Conservation (phyloP, 2,113 vertebrate species). For the human (Homo sapiens) region DNA sequence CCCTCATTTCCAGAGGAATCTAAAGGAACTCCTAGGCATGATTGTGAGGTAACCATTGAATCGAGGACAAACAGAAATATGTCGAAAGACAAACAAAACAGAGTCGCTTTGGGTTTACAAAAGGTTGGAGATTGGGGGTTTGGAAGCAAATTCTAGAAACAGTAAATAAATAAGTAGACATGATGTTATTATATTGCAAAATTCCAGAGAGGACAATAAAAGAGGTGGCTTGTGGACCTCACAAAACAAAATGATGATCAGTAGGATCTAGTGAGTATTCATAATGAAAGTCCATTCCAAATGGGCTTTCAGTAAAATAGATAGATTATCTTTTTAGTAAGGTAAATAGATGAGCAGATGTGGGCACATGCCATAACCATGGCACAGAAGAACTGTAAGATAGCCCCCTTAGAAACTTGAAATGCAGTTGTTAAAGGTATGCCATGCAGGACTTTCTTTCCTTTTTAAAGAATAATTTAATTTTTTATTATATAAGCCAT, state of each 20-base stretch:
- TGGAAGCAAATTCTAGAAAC: background rate
- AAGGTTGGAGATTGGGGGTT: background rate
- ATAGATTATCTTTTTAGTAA: background rate
- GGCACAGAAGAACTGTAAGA: background rate
- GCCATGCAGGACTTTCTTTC: background rate
- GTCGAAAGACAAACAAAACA: background rate
- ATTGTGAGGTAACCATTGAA: background rate
- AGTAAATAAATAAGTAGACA: background rate
- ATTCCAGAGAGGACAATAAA: background rate
- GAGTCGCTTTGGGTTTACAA: background rate
- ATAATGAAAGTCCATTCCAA: background rate
- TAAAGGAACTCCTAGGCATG: background rate
- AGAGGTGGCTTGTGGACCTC: background rate
- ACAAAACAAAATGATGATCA: background rate
- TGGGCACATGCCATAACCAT: background rate
- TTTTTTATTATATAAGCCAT: background rate
- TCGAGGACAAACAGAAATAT: background rate
- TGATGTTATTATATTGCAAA: background rate
- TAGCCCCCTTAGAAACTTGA: background rate
- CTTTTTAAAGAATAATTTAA: background rate
- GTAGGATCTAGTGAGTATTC: background rate
- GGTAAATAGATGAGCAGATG: background rate
- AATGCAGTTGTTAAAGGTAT: background rate
- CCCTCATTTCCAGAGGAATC: background rate
- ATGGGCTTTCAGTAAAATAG: background rate